These are phyloP conservation scores for Proisotoma minuta DNA, from an alignment of 2,888 invertebrate species.

Conservation along the genomic window DNA sequence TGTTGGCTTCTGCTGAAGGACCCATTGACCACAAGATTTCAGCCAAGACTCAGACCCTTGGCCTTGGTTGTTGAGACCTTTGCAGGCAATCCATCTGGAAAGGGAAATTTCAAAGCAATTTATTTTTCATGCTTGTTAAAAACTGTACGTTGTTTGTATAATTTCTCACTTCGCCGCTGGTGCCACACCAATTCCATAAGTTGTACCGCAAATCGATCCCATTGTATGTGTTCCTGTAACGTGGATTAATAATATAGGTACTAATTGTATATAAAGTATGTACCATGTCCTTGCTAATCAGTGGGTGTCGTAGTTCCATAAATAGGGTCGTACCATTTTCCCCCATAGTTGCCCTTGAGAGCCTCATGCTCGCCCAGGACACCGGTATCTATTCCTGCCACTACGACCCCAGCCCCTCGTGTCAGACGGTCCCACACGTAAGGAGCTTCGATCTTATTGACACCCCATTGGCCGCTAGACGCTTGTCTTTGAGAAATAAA, in stretches of 20 bases:
- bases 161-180: neutral
- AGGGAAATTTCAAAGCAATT: too few species aligned
- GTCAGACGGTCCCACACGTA: neutral
- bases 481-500: too few species aligned
- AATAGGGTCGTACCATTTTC: constrained; percentile 1
- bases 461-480: neutral
- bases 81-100: constrained; percentile 3
- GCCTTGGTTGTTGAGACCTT: neutral
- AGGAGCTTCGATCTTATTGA: neutral
- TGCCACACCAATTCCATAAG: neutral
- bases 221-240: neutral
- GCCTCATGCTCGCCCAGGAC: neutral
- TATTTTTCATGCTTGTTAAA: too few species aligned
- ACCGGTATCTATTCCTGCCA: neutral
- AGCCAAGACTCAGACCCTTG: neutral
- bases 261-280: neutral
- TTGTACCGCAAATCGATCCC: neutral
- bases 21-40: neutral
- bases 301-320: neutral
- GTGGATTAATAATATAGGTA: too few species aligned
- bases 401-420: neutral
- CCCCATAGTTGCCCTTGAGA: neutral
- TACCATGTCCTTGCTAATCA: neutral
- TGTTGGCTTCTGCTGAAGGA: neutral
- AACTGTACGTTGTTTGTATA: too few species aligned